Conservation (phyloP, 2,797 vertebrate species). For the Columba guinea region DNA sequence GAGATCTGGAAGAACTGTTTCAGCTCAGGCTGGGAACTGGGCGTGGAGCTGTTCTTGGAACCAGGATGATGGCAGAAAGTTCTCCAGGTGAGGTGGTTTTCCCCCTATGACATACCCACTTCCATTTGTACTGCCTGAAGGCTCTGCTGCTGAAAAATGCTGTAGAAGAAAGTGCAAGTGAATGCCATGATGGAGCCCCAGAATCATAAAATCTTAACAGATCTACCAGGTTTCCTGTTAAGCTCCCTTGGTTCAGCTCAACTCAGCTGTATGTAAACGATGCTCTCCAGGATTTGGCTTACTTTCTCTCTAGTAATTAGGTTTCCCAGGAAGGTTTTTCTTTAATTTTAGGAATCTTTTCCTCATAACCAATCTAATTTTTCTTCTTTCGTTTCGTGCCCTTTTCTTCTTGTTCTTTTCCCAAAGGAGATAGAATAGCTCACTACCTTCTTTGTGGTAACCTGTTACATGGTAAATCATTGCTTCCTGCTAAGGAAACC, state of each 20-base stretch:
- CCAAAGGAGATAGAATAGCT: not conserved
- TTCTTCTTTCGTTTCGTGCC: not conserved
- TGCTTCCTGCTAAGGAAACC: not conserved
- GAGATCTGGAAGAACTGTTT: not conserved
- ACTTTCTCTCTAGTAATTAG: not conserved
- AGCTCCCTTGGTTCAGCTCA: conserved; percentile 35
- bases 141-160: not conserved
- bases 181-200: not conserved
- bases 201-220: conserved; percentile 23
- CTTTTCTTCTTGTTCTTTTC: not conserved
- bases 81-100: not conserved
- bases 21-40: not conserved
- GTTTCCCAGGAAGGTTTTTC: conserved; percentile 4
- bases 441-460: not conserved
- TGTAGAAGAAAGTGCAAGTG: not conserved
- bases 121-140: not conserved
- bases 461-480: not conserved
- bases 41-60: conserved; percentile 21
- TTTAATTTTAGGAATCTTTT: conserved; percentile 23
- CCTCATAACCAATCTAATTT: not conserved
- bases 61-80: not conserved
- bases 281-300: conserved; percentile 20
- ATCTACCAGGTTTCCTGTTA: conserved; percentile 20
- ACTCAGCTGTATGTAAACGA: not conserved
- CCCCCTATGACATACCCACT: not conserved